Evolutionary conservation across 2,888 invertebrate genomes (phyloP), one percentile per base, ranked within the genome.

Genomic region (Parelbella ahira): DNA sequence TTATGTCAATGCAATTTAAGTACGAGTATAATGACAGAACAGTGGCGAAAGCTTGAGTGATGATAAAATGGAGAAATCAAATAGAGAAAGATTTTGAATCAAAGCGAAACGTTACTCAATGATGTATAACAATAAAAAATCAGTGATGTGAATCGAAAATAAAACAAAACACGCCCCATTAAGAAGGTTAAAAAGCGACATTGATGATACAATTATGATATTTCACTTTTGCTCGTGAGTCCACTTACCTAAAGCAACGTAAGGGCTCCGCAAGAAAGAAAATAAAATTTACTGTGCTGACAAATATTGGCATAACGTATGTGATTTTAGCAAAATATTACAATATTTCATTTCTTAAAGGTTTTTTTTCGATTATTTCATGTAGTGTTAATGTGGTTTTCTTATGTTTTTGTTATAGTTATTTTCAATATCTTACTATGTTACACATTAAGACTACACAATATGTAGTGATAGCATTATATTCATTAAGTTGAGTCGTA

Each of bases 251-350:
- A 84, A 71, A 63, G 73, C 81, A 84, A 86, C 79, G 83, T 81
- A 86, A 84, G 86, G 86, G 82, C 87, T 87, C 87, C 87, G 87
- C 87, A 87, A 87, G 84, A 87, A 87, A 86, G 70, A 86, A 87
- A 86, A 69, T 80, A 86, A 84, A 78, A 67, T 86, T 82, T 79
- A 87, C 83, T 82, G 86, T 86, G 87, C 86, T 82, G 65, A 70
- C 67, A 71, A 73, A 73, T 70, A 70, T 71, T 70, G 68, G 66
- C 63, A 58, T 64, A 68, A 68, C 53, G 33, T 56, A 64, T 59
- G 70, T 69, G 68, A 67, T 57, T 51, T 52, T 69, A 54, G 73
- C 76, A 73, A 77, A 53, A 60, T 73, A 71, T 58, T 53, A 53
- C 58, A 58, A 61, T 60, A 54, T 56, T 56, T 44, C 47, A 34